Conservation (phyloP, 2,888 invertebrate genomes). For the Hemithea aestivaria region DNA sequence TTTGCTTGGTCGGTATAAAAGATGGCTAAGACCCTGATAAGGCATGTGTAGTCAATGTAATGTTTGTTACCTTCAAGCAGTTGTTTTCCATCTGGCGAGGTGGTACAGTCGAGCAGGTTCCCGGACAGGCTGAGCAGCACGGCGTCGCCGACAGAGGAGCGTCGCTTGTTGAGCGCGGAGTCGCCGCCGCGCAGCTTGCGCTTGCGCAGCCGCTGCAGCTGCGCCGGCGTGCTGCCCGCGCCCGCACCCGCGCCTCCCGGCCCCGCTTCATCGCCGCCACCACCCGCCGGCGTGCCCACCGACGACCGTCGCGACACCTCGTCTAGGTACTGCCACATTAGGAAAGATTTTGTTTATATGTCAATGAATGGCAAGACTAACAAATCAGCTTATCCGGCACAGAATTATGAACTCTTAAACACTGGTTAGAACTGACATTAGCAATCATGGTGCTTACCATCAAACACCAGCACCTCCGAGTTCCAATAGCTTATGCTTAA, state of each 20-base stretch:
- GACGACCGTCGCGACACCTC: conserved; percentile 74
- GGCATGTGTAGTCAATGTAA: too few species aligned
- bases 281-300: conserved; percentile 48
- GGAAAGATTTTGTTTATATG: too few species aligned
- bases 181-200: conserved; percentile 84
- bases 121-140: conserved; percentile 91
- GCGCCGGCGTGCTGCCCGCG: conserved; percentile 53
- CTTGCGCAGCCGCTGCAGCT: conserved; percentile 82
- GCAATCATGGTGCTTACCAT: too few species aligned
- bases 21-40: too few species aligned
- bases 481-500: too few species aligned
- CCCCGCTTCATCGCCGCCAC: conserved; percentile 26
- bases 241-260: conserved; percentile 27
- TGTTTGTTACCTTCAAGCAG: conserved; percentile 75
- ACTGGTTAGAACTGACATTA: too few species aligned
- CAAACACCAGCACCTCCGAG: too few species aligned
- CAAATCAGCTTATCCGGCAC: too few species aligned
- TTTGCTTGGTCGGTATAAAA: too few species aligned
- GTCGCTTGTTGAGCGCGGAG: conserved; percentile 85
- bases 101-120: conserved; percentile 93
- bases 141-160: conserved; percentile 92
- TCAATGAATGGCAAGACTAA: too few species aligned
- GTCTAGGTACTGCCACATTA: conserved; percentile 57
- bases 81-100: conserved; percentile 86
- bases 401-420: too few species aligned